phyloP scores from a whole-genome alignment of 2,113 vertebrate species.

The Neogobius melanostomus region DNA sequence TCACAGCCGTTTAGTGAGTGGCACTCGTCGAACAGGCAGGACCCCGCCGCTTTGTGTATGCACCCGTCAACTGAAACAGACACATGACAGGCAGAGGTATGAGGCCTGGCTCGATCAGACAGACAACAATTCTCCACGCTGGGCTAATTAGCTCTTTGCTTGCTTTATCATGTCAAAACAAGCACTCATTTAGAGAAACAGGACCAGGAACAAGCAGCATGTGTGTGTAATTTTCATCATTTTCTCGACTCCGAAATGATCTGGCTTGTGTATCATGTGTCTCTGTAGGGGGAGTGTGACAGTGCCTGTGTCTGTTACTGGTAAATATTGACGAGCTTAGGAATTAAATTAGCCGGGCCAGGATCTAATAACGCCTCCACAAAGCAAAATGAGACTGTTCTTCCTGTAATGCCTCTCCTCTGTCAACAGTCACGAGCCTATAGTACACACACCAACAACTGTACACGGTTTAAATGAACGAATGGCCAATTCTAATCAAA shows the following conservation, averaged over 20 bases:
- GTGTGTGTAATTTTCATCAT: conserved; percentile 14
- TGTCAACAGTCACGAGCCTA: conserved; percentile 49
- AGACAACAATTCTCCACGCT: background rate
- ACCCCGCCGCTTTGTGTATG: conserved; percentile 94
- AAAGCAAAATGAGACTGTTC: conserved; percentile 68
- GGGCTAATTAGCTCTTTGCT: conserved; percentile 29
- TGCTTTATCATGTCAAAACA: conserved; percentile 47
- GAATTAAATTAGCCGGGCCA: conserved; percentile 70
- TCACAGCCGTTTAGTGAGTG: conserved; percentile 91
- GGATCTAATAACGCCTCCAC: conserved; percentile 71
- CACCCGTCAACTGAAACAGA: conserved; percentile 90
- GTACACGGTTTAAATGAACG: background rate
- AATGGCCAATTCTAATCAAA: too few relatives aligned
- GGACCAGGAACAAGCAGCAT: background rate
- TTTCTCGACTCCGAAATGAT: conserved; percentile 32
- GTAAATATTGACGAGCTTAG: conserved; percentile 72
- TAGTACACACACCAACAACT: conserved; percentile 64
- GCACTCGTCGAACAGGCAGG: conserved; percentile 91
- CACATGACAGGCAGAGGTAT: conserved; percentile 35
- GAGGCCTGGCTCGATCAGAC: conserved; percentile 27
- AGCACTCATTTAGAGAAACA: conserved; percentile 29
- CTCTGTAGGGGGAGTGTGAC: conserved; percentile 35
- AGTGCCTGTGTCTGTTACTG: conserved; percentile 56
- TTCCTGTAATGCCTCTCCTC: conserved; percentile 69
- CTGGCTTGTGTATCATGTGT: conserved; percentile 14